Base-by-base conservation (phyloP, 2,888 invertebrate species). In the Ligdia adustata region DNA sequence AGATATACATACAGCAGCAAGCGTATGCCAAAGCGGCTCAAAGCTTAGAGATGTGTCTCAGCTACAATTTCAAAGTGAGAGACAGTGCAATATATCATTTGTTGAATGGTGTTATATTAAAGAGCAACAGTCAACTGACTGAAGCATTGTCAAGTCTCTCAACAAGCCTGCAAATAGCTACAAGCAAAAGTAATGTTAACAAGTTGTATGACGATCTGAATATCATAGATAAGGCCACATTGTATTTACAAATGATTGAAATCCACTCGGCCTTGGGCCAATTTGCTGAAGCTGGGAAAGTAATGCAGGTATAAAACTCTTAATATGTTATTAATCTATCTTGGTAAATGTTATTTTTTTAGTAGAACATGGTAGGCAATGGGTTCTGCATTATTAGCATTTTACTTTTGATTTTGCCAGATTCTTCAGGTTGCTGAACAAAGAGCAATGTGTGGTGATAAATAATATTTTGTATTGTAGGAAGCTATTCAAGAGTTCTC, bases 51-150 rank as follows among this genome's bases (percentile, higher is more conserved):
- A 93, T 96, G 57, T 97, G 97, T 44, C 87, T 99, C 7, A 98
- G 98, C 69, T 95, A 96, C 70, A 97, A 98, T 79, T 98, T 99
- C 73, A 95, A 96, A 82, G 95, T 99, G 0, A 91, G 98, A 56
- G 98, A 98, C 50, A 95, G 96, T 79, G 96, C 98, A 0, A 90
- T 97, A 74, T 99, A 97, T 73, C 97, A 98, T 82, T 92, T 98
- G 52, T 92, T 98, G 0, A 93, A 94, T 58, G 98, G 98, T 0
- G 91, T 96, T 14, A 94, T 98, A 34, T 93, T 96, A 57, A 97
- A 96, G 72, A 92, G 94, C 62, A 92, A 93, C 40, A 93, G 93
- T 9, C 93, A 95, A 62, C 82, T 92, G 2, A 92, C 93, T 22
- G 95, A 95, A 39, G 93, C 95, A 0, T 91, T 96, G 29, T 93